Base-by-base conservation (phyloP, 1,140 invertebrate genomes). In the Drosophila equinoxialis region DNA sequence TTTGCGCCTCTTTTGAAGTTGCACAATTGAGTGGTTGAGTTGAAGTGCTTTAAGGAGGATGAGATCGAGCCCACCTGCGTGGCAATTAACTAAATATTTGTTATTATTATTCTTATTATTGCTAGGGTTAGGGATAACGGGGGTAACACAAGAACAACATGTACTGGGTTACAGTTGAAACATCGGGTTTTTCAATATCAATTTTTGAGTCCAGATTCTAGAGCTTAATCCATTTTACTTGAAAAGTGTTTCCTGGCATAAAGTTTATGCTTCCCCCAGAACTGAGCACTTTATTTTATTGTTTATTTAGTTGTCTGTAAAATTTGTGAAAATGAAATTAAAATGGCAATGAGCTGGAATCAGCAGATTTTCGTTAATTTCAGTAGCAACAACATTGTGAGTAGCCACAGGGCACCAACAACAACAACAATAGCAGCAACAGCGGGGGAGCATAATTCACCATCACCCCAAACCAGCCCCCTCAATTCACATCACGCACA, bases 291-390 rank as follows among this genome's bases (percentile, higher is more conserved):
- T 60, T 57, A 37, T 37, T 11, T 59, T 37, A 59, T 59, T 59
- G 57, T 59, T 59, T 59, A 59, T 59, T 59, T 59, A 59, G 8
- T 66, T 91, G 82, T 86, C 81, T 90, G 81, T 81, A 87, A 87
- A 90, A 76, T 79, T 67, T 65, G 70, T 75, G 8, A 51, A 91
- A 90, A 90, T 91, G 75, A 91, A 91, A 84, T 90, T 81, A 90
- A 91, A 91, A 91, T 81, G 90, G 90, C 90, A 91, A 91, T 91
- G 90, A 91, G 83, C 81, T 91, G 90, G 90, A 91, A 91, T 91
- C 90, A 91, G 90, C 90, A 91, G 90, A 91, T 91, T 91, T 91
- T 80, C 72, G 73, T 91, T 89, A 91, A 90, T 85, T 85, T 90
- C 48, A 41, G 23, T 58, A 69, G 64, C 60, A 71, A 75, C 82